Evolutionary conservation across 1,140 invertebrate species (phyloP), one percentile per base, ranked within the genome.

Genomic region (Episyrphus balteatus): DNA sequence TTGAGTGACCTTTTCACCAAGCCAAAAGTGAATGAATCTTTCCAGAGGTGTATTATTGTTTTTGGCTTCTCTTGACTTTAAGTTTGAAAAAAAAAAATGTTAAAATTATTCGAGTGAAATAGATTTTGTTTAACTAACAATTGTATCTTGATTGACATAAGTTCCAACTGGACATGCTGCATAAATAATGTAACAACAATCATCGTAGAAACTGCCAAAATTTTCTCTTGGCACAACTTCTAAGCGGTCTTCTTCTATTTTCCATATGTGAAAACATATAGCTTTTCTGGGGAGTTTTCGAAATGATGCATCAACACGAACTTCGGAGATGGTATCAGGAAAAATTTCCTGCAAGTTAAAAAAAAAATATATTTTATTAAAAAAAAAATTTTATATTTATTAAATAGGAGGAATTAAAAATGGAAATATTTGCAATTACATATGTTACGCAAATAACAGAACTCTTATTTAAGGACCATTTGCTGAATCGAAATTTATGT

Each of bases 171-270:
- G 71, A 1, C 81, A 85, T 42, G 86, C 84, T 12, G 84, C 84
- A 58, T 89, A 86, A 51, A 93, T 73, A 43, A 94, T 79, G 67
- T 93, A 94, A 1, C 86, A 86, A 51, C 92, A 88, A 21, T 82
- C 83, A 57, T 86, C 83, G 66, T 84, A 83, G 70, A 94, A 93
- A 43, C 76, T 83, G 18, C 89, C 89, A 69, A 88, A 87, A 60
- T 88, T 82, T 44, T 81, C 78, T 56, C 78, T 77, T 17, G 86
- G 78, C 12, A 92, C 69, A 13, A 86, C 72, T 39, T 86, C 81
- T 10, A 89, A 75, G 32, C 81, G 78, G 55, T 89, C 74, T 56
- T 90, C 86, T 70, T 89, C 85, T 46, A 90, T 77, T 67, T 80
- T 80, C 87, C 87, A 92, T 7, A 89, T 75, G 33, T 82, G 74